Evolutionary conservation across 1,140 invertebrate species (phyloP), one percentile per base, ranked within the genome.

Genomic region (Mya arenaria): DNA sequence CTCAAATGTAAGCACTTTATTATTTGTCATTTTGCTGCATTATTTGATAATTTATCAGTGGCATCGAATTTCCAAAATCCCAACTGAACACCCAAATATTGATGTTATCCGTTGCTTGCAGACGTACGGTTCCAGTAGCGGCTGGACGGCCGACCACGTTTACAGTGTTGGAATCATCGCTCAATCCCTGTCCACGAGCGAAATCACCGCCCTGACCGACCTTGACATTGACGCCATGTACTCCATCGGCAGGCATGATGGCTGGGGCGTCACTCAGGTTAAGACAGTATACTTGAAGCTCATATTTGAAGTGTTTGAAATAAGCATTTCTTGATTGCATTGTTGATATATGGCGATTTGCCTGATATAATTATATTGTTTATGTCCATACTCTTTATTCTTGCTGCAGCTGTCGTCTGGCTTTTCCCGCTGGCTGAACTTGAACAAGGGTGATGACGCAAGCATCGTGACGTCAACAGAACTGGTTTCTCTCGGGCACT

Each of bases 261-360:
- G 72, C 10, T 75, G 72, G 72, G 17, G 56, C 55, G 72, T 62
- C n/a, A 63, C 56, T 17, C 72, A 75, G 72, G 72, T 75, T n/a
- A n/a, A n/a, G n/a, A n/a, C n/a, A n/a, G n/a, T n/a, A n/a, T n/a
- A n/a, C n/a, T n/a, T n/a, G n/a, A n/a, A n/a, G n/a, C n/a, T n/a
- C n/a, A n/a, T n/a, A n/a, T n/a, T n/a, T n/a, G n/a, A n/a, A n/a
- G n/a, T n/a, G n/a, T n/a, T n/a, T n/a, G n/a, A n/a, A n/a, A n/a
- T n/a, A n/a, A n/a, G n/a, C n/a, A n/a, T n/a, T n/a, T n/a, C n/a
- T n/a, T n/a, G n/a, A n/a, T n/a, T n/a, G n/a, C n/a, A n/a, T n/a
- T n/a, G n/a, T n/a, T n/a, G n/a, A n/a, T n/a, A n/a, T n/a, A n/a
- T n/a, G n/a, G n/a, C n/a, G n/a, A n/a, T n/a, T n/a, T n/a, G n/a